Base-by-base conservation (phyloP, 2,113 vertebrate species). In the Hippopotamus amphibius region DNA sequence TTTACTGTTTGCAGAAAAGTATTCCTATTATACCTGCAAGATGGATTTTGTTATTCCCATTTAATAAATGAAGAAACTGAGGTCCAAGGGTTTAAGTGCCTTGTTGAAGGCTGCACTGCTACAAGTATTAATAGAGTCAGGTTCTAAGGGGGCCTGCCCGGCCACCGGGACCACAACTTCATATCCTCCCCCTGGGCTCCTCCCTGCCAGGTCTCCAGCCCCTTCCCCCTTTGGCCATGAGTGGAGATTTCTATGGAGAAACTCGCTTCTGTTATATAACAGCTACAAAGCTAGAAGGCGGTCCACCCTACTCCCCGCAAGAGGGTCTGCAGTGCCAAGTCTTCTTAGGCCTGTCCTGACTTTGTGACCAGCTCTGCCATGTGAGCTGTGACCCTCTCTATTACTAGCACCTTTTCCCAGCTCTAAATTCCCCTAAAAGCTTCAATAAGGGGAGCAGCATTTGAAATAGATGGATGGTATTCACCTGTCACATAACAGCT, bases 401-500 rank as follows among this genome's bases (percentile, higher is more conserved):
- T 19, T 13, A 6, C 48, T 3, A 41, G 57, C 53, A 53, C 28
- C 21, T 82, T 96, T 48, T 24, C 17, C 87, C 55, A 79, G 22
- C 30, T 90, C 48, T 43, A 46, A 89, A 76, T 95, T 65, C 68
- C 55, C 50, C 88, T 43, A 14, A 37, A 59, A 71, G 21, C 79
- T 91, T 90, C 46, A 57, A 28, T 57, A 74, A 94, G 79, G 85
- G 74, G 63, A 95, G 55, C 53, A 59, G 41, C 68, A 93, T 92
- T 88, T 0, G 11, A 66, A 96, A 90, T 7, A 74, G 91, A 92
- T 26, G 41, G 84, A 53, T 96, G 71, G 68, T 84, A 69, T 84
- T 96, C 82, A 88, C 87, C 63, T 95, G 92, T 88, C 90, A 95
- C 17, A 30, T 55, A 90, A 46, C 41, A 87, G 90, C 96, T 97